These are phyloP conservation scores for Drosophila lacertosa DNA, from an alignment of 1,140 invertebrate genomes.

Conservation along the genomic window DNA sequence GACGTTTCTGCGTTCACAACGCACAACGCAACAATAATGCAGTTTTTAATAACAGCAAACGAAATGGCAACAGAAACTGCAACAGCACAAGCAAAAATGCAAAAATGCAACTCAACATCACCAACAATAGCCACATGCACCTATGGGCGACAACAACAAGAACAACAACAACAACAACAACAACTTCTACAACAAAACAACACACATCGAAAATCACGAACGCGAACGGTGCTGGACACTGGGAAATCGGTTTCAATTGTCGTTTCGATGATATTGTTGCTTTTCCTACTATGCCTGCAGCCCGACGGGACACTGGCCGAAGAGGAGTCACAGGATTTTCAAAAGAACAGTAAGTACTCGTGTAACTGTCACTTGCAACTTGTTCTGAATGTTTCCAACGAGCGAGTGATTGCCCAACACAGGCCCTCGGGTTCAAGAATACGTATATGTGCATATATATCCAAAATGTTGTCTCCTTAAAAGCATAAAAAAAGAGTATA, in stretches of 20 bases:
- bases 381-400: no score
- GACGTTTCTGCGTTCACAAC: constrained; percentile 60
- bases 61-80: constrained; percentile 31
- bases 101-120: constrained; percentile 38
- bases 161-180: constrained; percentile 29
- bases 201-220: constrained; percentile 71
- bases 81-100: constrained; percentile 26
- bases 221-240: constrained; percentile 48
- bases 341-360: constrained; percentile 81
- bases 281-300: constrained; percentile 56
- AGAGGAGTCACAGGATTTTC: constrained; percentile 81
- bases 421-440: background rate
- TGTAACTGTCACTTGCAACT: background rate
- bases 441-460: background rate
- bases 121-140: constrained; percentile 18
- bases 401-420: background rate
- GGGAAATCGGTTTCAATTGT: constrained; percentile 64
- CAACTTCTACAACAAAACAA: constrained; percentile 34
- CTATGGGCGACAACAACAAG: constrained; percentile 40
- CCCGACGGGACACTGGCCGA: constrained; percentile 48
- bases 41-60: constrained; percentile 66
- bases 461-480: no score
- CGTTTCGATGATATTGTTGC: constrained; percentile 43
- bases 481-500: no score
- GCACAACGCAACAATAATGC: constrained; percentile 67